Conservation (phyloP, 2,797 vertebrate species). For the Lepilemur ruficaudatus region DNA sequence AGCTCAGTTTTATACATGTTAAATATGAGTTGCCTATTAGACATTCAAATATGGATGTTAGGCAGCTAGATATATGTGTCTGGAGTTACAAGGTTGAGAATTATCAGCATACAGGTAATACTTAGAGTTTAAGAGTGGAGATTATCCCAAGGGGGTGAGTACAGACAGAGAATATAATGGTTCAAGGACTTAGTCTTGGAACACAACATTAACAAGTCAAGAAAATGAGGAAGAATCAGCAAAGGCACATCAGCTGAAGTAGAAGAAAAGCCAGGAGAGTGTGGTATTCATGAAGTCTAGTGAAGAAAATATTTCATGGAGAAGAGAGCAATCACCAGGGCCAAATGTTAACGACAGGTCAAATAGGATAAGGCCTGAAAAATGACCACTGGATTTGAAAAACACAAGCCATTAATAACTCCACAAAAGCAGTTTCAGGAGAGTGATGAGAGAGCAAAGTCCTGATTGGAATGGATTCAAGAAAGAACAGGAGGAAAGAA, state of each 20-base stretch:
- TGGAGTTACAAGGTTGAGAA: not conserved
- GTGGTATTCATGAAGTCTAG: not conserved
- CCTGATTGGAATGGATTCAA: slow-evolving; percentile 1
- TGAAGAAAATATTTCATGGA: not conserved
- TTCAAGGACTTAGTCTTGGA: slow-evolving; percentile 6
- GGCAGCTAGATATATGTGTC: not conserved
- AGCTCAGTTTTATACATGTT: not conserved
- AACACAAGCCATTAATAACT: not conserved
- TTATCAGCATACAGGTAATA: not conserved
- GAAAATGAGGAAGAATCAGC: not conserved
- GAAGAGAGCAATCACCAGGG: not conserved
- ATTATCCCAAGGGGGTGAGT: not conserved
- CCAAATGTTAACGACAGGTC: not conserved
- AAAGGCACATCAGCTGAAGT: not conserved
- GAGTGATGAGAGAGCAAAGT: not conserved
- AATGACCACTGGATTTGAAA: not conserved
- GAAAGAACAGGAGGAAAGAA: slow-evolving; percentile 4
- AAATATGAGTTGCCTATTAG: not conserved
- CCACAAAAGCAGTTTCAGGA: not conserved
- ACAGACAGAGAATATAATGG: not conserved
- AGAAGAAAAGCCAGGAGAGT: not conserved
- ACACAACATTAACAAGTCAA: not conserved
- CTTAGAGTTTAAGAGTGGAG: not conserved
- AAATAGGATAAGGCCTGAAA: not conserved
- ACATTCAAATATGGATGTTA: not conserved